Conservation (phyloP, 2,888 invertebrate species). For the Nebria brevicollis region DNA sequence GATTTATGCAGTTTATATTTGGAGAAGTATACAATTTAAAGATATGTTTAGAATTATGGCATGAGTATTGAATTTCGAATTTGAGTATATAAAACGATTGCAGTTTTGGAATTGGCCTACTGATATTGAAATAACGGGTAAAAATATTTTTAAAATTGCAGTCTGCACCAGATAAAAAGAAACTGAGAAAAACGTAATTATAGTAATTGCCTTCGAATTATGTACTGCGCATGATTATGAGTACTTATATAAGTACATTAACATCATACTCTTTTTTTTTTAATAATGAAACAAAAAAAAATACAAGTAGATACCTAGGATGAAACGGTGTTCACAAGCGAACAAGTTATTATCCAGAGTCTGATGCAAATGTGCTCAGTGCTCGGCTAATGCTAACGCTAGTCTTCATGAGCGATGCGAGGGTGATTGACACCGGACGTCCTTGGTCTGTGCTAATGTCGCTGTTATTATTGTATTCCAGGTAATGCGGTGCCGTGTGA, state of each 20-base stretch:
- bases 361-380: not conserved
- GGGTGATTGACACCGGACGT: slow-evolving; percentile 37
- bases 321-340: not conserved
- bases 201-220: not conserved
- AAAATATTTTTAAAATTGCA: not conserved
- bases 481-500: slow-evolving; percentile 58
- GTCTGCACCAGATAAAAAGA: not conserved
- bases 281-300: not conserved
- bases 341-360: not conserved
- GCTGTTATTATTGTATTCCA: slow-evolving; percentile 48
- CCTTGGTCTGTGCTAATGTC: slow-evolving; percentile 23
- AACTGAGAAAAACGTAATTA: not conserved
- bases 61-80: too few relatives aligned
- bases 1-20: too few relatives aligned
- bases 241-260: not conserved
- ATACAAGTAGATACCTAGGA: not conserved
- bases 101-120: too few relatives aligned
- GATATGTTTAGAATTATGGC: too few relatives aligned
- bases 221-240: not conserved
- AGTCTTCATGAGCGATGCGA: not conserved
- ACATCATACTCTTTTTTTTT: not conserved
- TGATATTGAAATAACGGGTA: not conserved
- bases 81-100: too few relatives aligned
- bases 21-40: too few relatives aligned
- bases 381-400: not conserved